These are phyloP conservation scores for Nothocercus nigrocapillus DNA, from an alignment of 2,113 vertebrate genomes.

Conservation along the genomic window DNA sequence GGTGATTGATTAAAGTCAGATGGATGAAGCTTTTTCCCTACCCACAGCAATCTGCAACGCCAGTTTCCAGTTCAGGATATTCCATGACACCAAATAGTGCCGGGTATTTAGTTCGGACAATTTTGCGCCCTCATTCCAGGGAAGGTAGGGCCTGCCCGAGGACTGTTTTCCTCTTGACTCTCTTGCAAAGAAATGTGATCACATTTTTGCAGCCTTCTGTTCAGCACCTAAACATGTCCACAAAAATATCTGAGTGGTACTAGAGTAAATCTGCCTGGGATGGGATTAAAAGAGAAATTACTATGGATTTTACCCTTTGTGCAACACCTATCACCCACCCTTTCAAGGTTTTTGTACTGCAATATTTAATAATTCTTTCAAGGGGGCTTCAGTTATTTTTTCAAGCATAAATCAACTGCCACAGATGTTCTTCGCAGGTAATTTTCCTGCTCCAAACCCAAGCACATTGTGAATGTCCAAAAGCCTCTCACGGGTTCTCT, in stretches of 20 bases:
- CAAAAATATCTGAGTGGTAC: background rate
- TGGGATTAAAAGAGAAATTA: background rate
- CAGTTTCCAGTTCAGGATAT: background rate
- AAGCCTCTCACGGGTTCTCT: no score
- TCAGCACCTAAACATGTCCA: no score
- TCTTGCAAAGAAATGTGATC: background rate
- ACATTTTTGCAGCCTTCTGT: background rate
- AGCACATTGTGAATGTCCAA: background rate
- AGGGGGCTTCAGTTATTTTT: background rate
- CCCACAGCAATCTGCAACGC: background rate
- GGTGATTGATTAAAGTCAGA: background rate
- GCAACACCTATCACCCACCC: background rate
- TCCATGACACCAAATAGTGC: background rate
- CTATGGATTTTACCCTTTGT: background rate
- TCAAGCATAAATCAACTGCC: background rate
- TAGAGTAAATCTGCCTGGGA: background rate
- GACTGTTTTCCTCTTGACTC: background rate
- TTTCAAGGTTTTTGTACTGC: background rate
- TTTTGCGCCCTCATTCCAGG: background rate
- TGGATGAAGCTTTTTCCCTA: background rate
- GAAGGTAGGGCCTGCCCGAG: fast-evolving
- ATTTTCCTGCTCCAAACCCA: background rate
- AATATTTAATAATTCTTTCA: background rate
- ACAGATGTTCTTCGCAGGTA: background rate
- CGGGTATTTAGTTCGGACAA: background rate